These are phyloP conservation scores for Rhinogobius similis DNA, from an alignment of 2,113 vertebrate genomes.

Conservation along the genomic window DNA sequence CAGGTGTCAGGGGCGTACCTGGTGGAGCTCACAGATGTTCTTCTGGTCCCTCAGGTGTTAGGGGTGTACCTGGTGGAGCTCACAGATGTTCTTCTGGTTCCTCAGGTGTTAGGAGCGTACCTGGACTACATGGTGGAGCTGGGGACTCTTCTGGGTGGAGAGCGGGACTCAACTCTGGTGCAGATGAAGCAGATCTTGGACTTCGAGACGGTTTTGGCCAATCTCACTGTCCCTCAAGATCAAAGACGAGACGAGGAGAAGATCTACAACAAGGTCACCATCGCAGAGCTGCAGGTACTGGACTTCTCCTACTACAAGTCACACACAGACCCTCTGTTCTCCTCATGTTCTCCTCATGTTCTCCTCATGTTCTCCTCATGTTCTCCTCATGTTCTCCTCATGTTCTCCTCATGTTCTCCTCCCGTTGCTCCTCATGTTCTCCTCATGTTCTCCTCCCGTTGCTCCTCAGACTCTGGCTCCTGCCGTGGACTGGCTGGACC, in stretches of 20 bases:
- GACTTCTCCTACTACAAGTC: too few relatives aligned
- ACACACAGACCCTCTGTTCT: too few relatives aligned
- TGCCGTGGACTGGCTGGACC: conserved; percentile 92
- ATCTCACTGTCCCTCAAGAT: conserved; percentile 94
- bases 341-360: too few relatives aligned
- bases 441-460: background rate
- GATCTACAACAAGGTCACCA: conserved; percentile 94
- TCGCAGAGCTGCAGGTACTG: conserved; percentile 90
- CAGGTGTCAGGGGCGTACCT: too few relatives aligned
- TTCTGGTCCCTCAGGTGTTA: conserved; percentile 73
- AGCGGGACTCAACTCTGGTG: conserved; percentile 69
- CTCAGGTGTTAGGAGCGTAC: conserved; percentile 85
- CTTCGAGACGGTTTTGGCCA: conserved; percentile 88
- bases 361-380: too few relatives aligned
- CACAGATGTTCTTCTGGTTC: background rate
- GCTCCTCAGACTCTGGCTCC: conserved; percentile 77
- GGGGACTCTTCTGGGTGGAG: conserved; percentile 86
- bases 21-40: too few relatives aligned
- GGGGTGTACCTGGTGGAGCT: conserved; percentile 86
- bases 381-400: too few relatives aligned
- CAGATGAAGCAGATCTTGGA: conserved; percentile 95
- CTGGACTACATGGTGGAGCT: conserved; percentile 97
- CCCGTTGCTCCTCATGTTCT: background rate
- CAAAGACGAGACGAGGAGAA: conserved; percentile 92
- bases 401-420: background rate